Evolutionary conservation across 2,113 vertebrate genomes (phyloP), one percentile per base, ranked within the genome.

Genomic region (Scartelaos histophorus): DNA sequence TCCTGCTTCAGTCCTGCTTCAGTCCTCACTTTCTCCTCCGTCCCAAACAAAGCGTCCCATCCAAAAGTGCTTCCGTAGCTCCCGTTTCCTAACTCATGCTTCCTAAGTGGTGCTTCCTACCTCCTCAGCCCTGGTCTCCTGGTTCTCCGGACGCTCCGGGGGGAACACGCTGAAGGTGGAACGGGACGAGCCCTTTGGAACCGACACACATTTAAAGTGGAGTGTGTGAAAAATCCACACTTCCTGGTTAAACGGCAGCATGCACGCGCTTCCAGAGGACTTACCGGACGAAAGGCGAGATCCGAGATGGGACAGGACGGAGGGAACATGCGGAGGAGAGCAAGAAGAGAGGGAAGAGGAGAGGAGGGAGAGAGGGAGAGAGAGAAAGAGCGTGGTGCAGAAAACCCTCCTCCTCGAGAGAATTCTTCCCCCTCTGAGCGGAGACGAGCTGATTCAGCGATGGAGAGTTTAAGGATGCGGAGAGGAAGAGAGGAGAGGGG

Each of bases 401-500:
- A 19, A 53, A 53, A 53, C 19, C 47, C 47, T 49, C 47, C 47
- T 49, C 47, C 47, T 49, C n/a, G n/a, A n/a, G n/a, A n/a, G n/a
- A n/a, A n/a, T n/a, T n/a, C n/a, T n/a, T n/a, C 11, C 46, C 15
- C 11, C 46, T 47, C 13, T 16, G 47, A 51, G 47, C 29, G 15
- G 6, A 53, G 51, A 53, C 6, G 6, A 61, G 96, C 95, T 96
- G 95, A 96, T 95, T 96, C 95, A 96, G 95, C 95, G 93, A 94
- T 95, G 93, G 94, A 94, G 95, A 95, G 94, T 96, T 93, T 95
- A 93, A 94, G 94, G 95, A 95, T 95, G 95, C 93, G 90, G 94
- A 94, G 94, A 94, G 93, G 94, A 94, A 94, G 88, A 66, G 90
- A 83, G 89, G 69, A 79, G 78, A 80, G 68, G 75, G 80, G 80